Conservation (phyloP, 2,113 vertebrate genomes). For the Triplophysa rosa region DNA sequence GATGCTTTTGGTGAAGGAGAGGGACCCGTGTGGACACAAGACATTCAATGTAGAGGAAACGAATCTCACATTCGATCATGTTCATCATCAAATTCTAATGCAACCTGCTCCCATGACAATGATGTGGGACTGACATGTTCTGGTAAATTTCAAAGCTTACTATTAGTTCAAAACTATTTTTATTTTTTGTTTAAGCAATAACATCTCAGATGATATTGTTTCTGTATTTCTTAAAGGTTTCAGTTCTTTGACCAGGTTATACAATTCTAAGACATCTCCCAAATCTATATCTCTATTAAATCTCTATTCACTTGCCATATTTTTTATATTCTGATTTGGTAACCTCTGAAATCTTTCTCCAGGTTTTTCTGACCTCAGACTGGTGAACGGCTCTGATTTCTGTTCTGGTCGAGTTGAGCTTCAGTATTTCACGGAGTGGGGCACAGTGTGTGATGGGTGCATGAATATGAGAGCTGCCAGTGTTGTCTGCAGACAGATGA, state of each 20-base stretch:
- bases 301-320: background rate
- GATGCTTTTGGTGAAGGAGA: slow-evolving; percentile 19
- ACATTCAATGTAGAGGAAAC: slow-evolving; percentile 36
- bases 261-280: no score
- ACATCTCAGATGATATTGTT: no score
- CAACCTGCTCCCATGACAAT: slow-evolving; percentile 13
- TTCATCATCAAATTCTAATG: slow-evolving; percentile 10
- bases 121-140: slow-evolving; percentile 42
- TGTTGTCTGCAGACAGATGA: slow-evolving; percentile 54
- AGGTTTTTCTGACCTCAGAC: background rate
- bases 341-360: background rate
- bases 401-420: slow-evolving; percentile 45
- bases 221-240: no score
- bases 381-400: slow-evolving; percentile 5
- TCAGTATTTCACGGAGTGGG: background rate
- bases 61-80: slow-evolving; percentile 14
- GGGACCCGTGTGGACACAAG: slow-evolving; percentile 22
- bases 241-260: no score
- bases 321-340: background rate
- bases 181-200: no score
- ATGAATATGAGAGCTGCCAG: slow-evolving; percentile 48
- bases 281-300: no score
- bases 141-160: background rate
- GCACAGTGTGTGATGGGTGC: slow-evolving; percentile 43
- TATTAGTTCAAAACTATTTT: no score